phyloP scores from a whole-genome alignment of 1,140 invertebrate species.

The Pseudomyrmex dendroicus region DNA sequence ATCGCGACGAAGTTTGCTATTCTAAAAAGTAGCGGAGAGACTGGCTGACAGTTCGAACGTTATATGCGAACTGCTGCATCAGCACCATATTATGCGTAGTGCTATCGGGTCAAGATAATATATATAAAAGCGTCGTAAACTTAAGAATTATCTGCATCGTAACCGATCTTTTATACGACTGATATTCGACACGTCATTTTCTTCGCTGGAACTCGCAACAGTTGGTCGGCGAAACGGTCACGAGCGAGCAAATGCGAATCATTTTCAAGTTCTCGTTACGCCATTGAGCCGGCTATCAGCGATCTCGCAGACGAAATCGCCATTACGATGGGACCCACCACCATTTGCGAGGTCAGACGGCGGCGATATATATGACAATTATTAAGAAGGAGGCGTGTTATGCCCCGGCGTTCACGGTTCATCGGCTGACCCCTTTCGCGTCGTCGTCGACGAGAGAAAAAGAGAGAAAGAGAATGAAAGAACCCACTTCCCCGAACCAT shows the following conservation, averaged over 20 bases:
- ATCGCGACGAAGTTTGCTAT: neutral
- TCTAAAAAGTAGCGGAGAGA: neutral
- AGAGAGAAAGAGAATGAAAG: neutral
- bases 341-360: slow-evolving; percentile 44
- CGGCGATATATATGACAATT: slow-evolving; percentile 59
- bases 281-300: slow-evolving; percentile 42
- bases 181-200: neutral
- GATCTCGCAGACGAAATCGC: slow-evolving; percentile 60
- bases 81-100: neutral
- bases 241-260: neutral
- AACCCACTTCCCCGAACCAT: slow-evolving; percentile 65
- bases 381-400: slow-evolving; percentile 68
- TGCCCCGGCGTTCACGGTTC: slow-evolving; percentile 62
- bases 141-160: neutral
- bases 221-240: neutral
- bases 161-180: neutral
- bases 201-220: neutral
- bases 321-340: slow-evolving; percentile 37
- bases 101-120: no score
- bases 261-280: slow-evolving; percentile 8
- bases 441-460: neutral
- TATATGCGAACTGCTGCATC: neutral
- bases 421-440: slow-evolving; percentile 62
- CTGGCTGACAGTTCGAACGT: neutral
- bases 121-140: no score